A percentile compares a stretch with the other conserved stretches of the same genome.
Evolutionary conservation across 2,797 vertebrate genomes (phyloP).

Genomic region (Pelobates cultripes): DNA sequence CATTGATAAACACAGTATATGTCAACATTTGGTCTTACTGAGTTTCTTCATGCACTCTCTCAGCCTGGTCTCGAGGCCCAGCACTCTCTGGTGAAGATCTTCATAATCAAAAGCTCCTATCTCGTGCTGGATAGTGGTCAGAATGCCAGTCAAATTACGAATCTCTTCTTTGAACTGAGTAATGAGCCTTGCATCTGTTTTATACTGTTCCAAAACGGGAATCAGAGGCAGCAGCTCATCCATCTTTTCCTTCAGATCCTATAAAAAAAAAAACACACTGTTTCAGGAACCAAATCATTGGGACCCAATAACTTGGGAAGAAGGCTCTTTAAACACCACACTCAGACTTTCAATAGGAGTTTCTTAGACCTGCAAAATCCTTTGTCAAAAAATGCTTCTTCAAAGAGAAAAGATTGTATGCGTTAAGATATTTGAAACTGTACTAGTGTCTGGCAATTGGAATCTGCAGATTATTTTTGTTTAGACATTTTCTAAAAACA

Average conservation of each 20-base stretch:
- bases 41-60: slow-evolving; percentile 98
- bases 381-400: no score
- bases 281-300: background rate
- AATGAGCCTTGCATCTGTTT: slow-evolving; percentile 93
- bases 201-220: slow-evolving; percentile 97
- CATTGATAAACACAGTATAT: no score
- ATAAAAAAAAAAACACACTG: slow-evolving; percentile 53
- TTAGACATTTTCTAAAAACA: no score
- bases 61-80: slow-evolving; percentile 89
- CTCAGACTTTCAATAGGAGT: no score
- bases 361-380: no score
- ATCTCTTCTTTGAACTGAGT: slow-evolving; percentile 98
- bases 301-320: no score
- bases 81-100: slow-evolving; percentile 91
- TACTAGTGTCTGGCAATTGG: no score
- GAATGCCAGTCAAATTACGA: slow-evolving; percentile 87
- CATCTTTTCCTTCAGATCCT: slow-evolving; percentile 98
- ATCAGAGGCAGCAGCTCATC: slow-evolving; percentile 94
- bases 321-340: no score
- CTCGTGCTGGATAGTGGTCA: slow-evolving; percentile 94
- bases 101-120: slow-evolving; percentile 95
- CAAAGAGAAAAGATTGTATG: no score
- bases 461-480: no score
- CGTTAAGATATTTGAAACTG: no score
- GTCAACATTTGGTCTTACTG: slow-evolving; percentile 72